Evolutionary conservation across 2,113 vertebrate genomes (phyloP).

Genomic region (Dromiciops gliroides): DNA sequence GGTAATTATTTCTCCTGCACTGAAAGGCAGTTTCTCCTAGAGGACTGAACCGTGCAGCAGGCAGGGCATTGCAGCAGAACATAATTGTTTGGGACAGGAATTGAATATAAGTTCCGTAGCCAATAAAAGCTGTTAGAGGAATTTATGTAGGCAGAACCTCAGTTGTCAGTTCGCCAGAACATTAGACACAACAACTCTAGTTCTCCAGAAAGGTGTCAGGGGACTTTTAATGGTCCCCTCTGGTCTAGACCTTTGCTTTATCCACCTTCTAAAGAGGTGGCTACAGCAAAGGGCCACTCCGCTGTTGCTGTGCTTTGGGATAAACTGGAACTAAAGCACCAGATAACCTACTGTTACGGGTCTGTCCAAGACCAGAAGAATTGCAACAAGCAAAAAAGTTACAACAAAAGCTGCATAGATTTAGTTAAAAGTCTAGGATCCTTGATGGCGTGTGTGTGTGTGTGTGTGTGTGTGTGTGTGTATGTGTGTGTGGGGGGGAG

Average conservation of each 20-base stretch:
- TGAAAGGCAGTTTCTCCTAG: slow-evolving; percentile 52
- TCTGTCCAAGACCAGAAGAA: background rate
- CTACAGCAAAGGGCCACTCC: slow-evolving; percentile 34
- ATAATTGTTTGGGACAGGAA: slow-evolving; percentile 56
- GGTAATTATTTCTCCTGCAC: slow-evolving; percentile 65
- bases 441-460: background rate
- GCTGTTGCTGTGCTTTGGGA: background rate
- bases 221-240: slow-evolving; percentile 39
- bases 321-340: background rate
- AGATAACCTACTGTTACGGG: background rate
- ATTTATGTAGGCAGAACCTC: slow-evolving; percentile 54
- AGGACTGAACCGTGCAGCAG: slow-evolving; percentile 63
- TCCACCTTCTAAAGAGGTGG: slow-evolving; percentile 40
- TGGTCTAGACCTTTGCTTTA: slow-evolving; percentile 60
- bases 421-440: background rate
- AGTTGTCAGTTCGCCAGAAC: slow-evolving; percentile 68
- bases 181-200: slow-evolving; percentile 65
- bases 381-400: background rate
- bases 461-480: too few relatives aligned
- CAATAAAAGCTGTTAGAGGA: slow-evolving; percentile 71
- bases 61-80: slow-evolving; percentile 36
- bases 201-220: slow-evolving; percentile 50
- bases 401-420: background rate
- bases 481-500: background rate
- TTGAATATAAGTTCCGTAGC: slow-evolving; percentile 38